phyloP scores from a whole-genome alignment of 2,113 vertebrate genomes.

The Cygnus atratus region DNA sequence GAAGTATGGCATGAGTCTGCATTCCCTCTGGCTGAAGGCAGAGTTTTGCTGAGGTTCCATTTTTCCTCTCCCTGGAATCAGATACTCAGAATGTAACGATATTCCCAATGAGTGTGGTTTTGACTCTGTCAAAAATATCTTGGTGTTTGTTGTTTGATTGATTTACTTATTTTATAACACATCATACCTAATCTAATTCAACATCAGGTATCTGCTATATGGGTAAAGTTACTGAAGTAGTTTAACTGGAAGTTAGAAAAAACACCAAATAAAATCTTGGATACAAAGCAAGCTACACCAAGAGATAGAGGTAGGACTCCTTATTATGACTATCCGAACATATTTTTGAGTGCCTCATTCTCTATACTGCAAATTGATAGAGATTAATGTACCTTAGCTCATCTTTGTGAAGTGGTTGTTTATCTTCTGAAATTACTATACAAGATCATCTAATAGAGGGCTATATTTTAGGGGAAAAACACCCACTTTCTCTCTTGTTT shows the following conservation, averaged over 20 bases:
- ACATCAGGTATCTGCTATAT: not conserved
- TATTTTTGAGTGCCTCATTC: not conserved
- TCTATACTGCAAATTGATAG: not conserved
- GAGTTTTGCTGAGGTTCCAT: not conserved
- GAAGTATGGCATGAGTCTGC: not conserved
- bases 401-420: not conserved
- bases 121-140: not conserved
- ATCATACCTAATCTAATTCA: not conserved
- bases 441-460: not conserved
- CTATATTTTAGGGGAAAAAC: not conserved
- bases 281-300: not conserved
- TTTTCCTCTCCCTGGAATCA: not conserved
- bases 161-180: not conserved
- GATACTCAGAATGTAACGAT: not conserved
- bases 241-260: not conserved
- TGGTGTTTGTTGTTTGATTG: not conserved
- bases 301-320: not conserved
- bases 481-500: not conserved
- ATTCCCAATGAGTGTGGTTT: not conserved
- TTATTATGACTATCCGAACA: not conserved
- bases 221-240: not conserved
- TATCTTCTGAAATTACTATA: not conserved
- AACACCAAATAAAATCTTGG: fast-evolving
- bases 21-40: not conserved
- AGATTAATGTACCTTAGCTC: not conserved